Evolutionary conservation across 2,113 vertebrate genomes (phyloP), one percentile per base, ranked within the genome.

Genomic region (Strix uralensis): DNA sequence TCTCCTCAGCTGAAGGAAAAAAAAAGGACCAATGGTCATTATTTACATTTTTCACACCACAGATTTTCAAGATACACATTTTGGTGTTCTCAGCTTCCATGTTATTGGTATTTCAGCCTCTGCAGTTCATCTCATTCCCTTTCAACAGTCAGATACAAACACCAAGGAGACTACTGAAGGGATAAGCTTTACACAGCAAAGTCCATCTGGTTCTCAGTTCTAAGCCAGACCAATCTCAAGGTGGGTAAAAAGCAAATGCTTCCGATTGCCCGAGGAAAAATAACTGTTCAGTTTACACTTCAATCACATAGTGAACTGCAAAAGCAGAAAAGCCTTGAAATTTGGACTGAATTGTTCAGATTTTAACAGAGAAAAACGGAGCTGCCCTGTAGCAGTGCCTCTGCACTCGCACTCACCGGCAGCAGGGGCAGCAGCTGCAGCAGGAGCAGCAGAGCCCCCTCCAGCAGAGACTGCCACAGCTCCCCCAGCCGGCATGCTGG

Each of bases 401-500:
- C 21, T 25, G 32, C 5, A 3, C 14, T 18, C 4, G 19, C 29
- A 96, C 97, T 97, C 75, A 98, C 98, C 98, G 1, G 97, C 97
- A 75, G 97, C 98, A 27, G 98, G 98, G 62, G 98, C 95, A 9
- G 97, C 95, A 92, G 98, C 98, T 59, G 98, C 97, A 57, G 98
- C 98, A 69, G 99, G 98, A 59, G 99, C 98, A 52, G 98, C 98
- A 15, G 98, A 97, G 18, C 99, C 98, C 13, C 97, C 94, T 66
- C 96, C 97, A 11, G 98, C 97, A 40, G 99, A 98, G n/a, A 98
- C 98, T 0, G 98, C 98, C 14, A 99, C 99, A 2, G 99, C 98
- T 21, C 99, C 99, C 12, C 99, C 99, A 8, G 98, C 98, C 0
- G 99, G 99, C 95, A 99, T 97, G 61, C 99, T 99, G 98, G 99